Conservation (phyloP, 2,113 vertebrate genomes). For the Erythrocercus mccallii region DNA sequence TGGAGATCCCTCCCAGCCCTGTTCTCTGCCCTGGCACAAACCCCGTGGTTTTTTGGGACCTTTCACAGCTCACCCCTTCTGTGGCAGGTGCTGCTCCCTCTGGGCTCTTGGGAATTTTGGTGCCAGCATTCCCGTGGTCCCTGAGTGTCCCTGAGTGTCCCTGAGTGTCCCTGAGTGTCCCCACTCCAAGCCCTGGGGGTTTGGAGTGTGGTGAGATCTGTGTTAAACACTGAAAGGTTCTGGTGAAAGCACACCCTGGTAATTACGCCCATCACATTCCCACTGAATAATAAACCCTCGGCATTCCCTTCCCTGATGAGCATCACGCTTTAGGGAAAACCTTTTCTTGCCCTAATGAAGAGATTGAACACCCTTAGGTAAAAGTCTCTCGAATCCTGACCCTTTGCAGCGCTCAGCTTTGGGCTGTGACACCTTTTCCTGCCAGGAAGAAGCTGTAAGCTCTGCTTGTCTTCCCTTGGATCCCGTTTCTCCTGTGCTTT, state of each 20-base stretch:
- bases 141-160: neutral
- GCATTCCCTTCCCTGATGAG: neutral
- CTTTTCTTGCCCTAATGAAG: neutral
- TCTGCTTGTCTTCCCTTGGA: neutral
- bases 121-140: accelerated
- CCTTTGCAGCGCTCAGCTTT: neutral
- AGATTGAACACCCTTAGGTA: neutral
- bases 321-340: neutral
- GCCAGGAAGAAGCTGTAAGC: neutral
- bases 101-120: accelerated
- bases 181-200: neutral
- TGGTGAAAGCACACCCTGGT: neutral
- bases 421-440: neutral
- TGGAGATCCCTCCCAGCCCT: neutral
- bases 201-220: neutral
- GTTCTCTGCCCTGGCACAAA: neutral
- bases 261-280: neutral
- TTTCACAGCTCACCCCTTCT: accelerated
- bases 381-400: neutral
- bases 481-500: neutral
- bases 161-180: neutral
- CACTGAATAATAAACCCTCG: neutral
- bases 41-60: neutral
- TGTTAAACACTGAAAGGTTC: neutral
- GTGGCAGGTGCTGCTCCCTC: neutral